Conservation (phyloP, 1,140 invertebrate genomes). For the Thaumetopoea pityocampa region DNA sequence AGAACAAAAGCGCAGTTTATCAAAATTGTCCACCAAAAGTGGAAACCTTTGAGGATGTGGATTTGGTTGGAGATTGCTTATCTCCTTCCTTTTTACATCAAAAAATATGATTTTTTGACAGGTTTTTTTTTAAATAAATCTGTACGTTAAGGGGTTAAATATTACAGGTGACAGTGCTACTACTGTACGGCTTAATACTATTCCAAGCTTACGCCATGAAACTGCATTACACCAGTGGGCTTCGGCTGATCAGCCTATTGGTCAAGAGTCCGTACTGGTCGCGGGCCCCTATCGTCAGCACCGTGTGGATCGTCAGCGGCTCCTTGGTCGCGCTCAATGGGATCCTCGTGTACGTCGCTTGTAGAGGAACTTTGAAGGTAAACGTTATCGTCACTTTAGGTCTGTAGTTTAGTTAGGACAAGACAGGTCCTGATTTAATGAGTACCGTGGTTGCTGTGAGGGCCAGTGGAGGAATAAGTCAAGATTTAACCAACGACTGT, state of each 20-base stretch:
- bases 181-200: slow-evolving; percentile 51
- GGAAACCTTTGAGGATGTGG: too few relatives aligned
- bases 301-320: slow-evolving; percentile 45
- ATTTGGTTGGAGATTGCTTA: too few relatives aligned
- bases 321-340: slow-evolving; percentile 45
- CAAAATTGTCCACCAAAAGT: too few relatives aligned
- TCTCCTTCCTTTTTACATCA: too few relatives aligned
- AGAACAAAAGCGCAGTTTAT: too few relatives aligned
- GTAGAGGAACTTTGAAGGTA: slow-evolving; percentile 52
- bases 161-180: slow-evolving; percentile 48
- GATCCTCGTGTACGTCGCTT: slow-evolving; percentile 48
- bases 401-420: too few relatives aligned
- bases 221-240: slow-evolving; percentile 56
- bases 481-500: too few relatives aligned
- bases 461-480: too few relatives aligned
- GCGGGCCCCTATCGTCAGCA: slow-evolving; percentile 25
- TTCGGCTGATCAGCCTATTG: slow-evolving; percentile 46
- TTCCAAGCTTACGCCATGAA: slow-evolving; percentile 63
- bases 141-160: too few relatives aligned
- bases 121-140: background rate
- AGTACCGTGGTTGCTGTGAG: too few relatives aligned
- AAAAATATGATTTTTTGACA: background rate
- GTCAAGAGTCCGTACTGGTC: slow-evolving; percentile 47
- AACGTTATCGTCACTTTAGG: background rate
- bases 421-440: too few relatives aligned